These are phyloP conservation scores for Fistularia tabacaria DNA, from an alignment of 2,797 vertebrate genomes.

Conservation along the genomic window DNA sequence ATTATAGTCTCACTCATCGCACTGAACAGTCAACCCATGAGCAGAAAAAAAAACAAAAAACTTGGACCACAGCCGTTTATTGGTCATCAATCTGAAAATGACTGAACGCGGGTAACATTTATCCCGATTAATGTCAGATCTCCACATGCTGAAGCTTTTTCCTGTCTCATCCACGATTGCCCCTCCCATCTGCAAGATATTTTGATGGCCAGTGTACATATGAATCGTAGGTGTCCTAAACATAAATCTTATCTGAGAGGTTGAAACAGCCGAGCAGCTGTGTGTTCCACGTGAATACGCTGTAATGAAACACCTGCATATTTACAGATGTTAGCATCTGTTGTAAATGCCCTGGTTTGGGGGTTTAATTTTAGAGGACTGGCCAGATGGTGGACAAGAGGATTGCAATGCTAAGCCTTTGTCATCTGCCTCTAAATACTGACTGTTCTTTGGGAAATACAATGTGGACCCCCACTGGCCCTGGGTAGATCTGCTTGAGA, in stretches of 20 bases:
- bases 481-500: background rate
- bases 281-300: constrained; percentile 18
- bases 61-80: constrained; percentile 36
- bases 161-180: constrained; percentile 49
- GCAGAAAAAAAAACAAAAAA: constrained; percentile 21
- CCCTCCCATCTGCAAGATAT: constrained; percentile 39
- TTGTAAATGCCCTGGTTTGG: constrained; percentile 68
- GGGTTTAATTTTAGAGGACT: constrained; percentile 68
- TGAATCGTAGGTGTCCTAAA: constrained; percentile 23
- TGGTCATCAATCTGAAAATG: constrained; percentile 57
- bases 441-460: constrained; percentile 50
- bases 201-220: constrained; percentile 8
- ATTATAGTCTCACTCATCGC: background rate
- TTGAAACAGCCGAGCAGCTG: constrained; percentile 33
- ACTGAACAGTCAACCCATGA: constrained; percentile 8
- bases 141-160: constrained; percentile 37
- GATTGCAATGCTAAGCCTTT: constrained; percentile 80
- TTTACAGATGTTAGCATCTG: constrained; percentile 72
- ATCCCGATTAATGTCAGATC: constrained; percentile 50
- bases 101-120: constrained; percentile 38
- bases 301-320: constrained; percentile 59
- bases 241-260: constrained; percentile 23
- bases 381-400: constrained; percentile 80
- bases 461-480: constrained; percentile 40
- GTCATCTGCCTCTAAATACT: constrained; percentile 71